Base-by-base conservation (phyloP, 2,797 vertebrate genomes). In the Hapalemur alaotrensis region DNA sequence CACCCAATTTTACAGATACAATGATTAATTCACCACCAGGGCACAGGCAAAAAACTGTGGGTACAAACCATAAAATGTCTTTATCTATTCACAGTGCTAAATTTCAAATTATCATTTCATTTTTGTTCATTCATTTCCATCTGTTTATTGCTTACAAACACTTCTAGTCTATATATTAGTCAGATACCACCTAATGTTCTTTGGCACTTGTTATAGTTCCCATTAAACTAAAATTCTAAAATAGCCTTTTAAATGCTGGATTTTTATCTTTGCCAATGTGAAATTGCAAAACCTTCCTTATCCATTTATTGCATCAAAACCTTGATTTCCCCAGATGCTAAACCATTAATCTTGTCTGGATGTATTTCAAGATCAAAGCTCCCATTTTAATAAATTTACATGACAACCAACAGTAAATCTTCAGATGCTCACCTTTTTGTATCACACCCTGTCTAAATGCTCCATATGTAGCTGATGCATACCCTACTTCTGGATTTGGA, bases 351-450 rank as follows among this genome's bases (percentile, higher is more conserved):
- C 95, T 93, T 90, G 87, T 87, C 43, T 41, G 83, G 67, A 22
- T 82, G 28, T 69, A 54, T 67, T 91, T 61, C 11, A 79, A 93
- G 87, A 69, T 63, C 70, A 73, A 97, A 95, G 91, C 54, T 97
- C 59, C 80, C 54, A 93, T 88, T 95, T 97, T 96, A 95, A 95
- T 93, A 97, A 95, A 97, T 96, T 97, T 97, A 96, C 93, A 95
- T 97, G 96, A 95, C 95, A 80, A 0, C 3, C 4, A 8, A 0
- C 43, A 93, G 7, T 86, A 93, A 96, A 65, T n/a, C 93, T 1
- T 94, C 54, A 28, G 0, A 43, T 91, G 46, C 57, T 9, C 35
- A 72, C 15, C 73, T 80, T 88, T 95, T 54, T 50, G 59, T 28
- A 48, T 89, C 32, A 79, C 81, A 7, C 70, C 4, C 0, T 7